Evolutionary conservation across 2,888 invertebrate species (phyloP), one percentile per base, ranked within the genome.

Genomic region (Nesidiocoris tenuis): DNA sequence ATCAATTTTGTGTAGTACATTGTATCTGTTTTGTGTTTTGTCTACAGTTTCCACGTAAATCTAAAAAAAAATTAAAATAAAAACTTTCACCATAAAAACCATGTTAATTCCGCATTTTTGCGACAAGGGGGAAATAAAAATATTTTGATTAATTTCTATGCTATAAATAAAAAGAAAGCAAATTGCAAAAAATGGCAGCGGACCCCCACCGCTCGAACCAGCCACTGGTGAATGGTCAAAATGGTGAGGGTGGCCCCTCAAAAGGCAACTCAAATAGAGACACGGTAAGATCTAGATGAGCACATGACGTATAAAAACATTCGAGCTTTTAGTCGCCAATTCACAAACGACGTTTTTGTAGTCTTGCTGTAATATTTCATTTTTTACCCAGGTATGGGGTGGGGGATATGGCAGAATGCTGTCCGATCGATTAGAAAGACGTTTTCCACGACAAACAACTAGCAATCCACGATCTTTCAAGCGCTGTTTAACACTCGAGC

Each of bases 11-110:
- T 75, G 75, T 77, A 71, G 76, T 77, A 56, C 56, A 74, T 67
- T 22, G 71, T 61, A 75, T 39, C 39, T 65, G 66, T 77, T 77
- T 77, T 77, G 77, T 77, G 74, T 77, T 77, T 77, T 77, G 71
- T 74, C 77, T 72, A 57, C 77, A 77, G 77, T 77, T 75, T 56
- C 57, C 66, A 61, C 76, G 66, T 56, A 65, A 71, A 76, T 70
- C 59, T 57, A 25, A 59, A 67, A 63, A 70, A 71, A 61, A 72
- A 70, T 59, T 24, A 74, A 18, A 77, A 56, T 61, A 55, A 74
- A 74, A 64, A 39, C 39, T 39, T 39, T 39, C 39, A 12, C 3
- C 12, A 7, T 7, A 64, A 61, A 55, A 21, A 72, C 18, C 16
- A 74, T 64, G 74, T 56, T 56, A 56, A 74, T n/a, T 55, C 18